Evolutionary conservation across 2,797 vertebrate species (phyloP), one percentile per base, ranked within the genome.

Genomic region (Telmatherina bonti): DNA sequence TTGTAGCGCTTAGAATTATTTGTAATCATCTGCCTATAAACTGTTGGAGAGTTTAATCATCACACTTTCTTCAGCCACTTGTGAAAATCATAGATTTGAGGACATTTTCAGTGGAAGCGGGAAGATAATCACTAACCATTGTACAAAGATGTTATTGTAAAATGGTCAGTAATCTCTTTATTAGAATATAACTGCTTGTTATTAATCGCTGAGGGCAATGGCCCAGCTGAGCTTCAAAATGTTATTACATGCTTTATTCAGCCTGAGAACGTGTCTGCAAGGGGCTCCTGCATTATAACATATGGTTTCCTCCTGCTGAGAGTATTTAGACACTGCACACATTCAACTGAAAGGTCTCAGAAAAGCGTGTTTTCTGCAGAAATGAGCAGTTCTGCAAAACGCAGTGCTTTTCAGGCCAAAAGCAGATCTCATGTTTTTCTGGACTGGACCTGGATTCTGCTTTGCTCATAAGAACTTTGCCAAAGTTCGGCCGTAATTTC

Each of bases 341-440:
- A 30, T n/a, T 56, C 18, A 33, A 20, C 10, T 35, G 54, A 4
- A 33, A 20, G 18, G 18, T 30, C 18, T 31, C 18, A 33, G 20
- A n/a, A n/a, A 30, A 16, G 15, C 7, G 1, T 18, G 7, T 33
- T 71, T 64, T 56, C 62, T 63, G 65, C 56, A 22, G 41, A 81
- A 76, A 58, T 64, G 61, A 79, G 70, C 72, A 16, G 52, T 61
- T 80, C 62, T 78, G 78, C 71, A 76, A 72, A 69, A 83, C 53
- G 43, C 27, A 45, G 63, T 72, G 61, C 7, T 79, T 79, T 49
- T 22, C 8, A 71, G 51, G 49, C 79, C 82, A 82, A 78, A 66
- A 78, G 71, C 67, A 78, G 69, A 82, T 86, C 82, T 82, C 62
- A 77, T 70, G 81, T 83, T 84, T 52, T 63, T 75, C 69, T 66